Evolutionary conservation across 2,888 invertebrate species (phyloP).

Genomic region (Geophilus truncorum): DNA sequence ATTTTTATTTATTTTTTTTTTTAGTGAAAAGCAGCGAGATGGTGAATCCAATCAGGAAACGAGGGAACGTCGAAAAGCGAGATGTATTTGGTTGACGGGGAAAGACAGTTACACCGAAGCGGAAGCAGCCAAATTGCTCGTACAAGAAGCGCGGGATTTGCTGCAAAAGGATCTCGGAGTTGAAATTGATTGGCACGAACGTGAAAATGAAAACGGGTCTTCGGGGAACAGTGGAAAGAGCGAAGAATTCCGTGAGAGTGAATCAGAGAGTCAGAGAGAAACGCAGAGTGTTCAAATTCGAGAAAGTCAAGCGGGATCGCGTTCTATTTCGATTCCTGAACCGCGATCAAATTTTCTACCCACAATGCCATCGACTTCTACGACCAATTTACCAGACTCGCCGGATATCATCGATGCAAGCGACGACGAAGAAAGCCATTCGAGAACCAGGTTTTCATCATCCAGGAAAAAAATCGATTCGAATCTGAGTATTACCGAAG

Average conservation of each 20-base stretch:
- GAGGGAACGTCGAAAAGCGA: conserved; percentile 62
- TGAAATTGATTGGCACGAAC: conserved; percentile 42
- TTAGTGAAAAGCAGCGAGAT: conserved; percentile 64
- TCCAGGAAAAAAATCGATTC: no score
- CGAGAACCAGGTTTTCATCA: no score
- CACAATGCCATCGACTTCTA: background rate
- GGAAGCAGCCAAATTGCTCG: conserved; percentile 73
- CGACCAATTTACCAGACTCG: background rate
- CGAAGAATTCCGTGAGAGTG: background rate
- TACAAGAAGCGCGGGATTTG: conserved; percentile 69
- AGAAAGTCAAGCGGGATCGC: background rate
- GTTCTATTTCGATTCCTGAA: background rate
- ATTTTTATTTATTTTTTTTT: background rate
- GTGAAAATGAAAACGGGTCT: background rate
- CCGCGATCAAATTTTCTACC: no score
- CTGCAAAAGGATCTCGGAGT: conserved; percentile 68
- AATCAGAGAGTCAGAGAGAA: no score
- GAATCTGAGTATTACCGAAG: no score
- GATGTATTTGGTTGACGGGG: conserved; percentile 73
- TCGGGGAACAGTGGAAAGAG: background rate
- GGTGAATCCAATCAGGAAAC: conserved; percentile 63
- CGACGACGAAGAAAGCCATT: background rate
- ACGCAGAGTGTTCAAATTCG: no score
- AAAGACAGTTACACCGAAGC: conserved; percentile 70
- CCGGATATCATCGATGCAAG: background rate